A percentile compares a stretch with the other conserved stretches of the same genome.
These are phyloP conservation scores for Chlorospingus semifuscus DNA, from an alignment of 2,797 vertebrate genomes.

Conservation along the genomic window DNA sequence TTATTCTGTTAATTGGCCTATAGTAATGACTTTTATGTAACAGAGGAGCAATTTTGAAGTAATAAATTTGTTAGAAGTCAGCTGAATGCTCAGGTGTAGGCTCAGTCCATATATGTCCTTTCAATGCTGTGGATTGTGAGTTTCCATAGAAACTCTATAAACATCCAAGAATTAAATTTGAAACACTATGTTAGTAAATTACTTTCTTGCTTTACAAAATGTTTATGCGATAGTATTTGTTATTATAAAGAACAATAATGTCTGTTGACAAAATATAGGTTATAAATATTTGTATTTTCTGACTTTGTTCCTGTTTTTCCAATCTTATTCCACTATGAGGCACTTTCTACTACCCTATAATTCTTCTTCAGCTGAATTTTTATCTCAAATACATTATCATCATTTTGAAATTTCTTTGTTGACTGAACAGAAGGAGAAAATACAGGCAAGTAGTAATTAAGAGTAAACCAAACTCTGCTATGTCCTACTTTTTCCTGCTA, in stretches of 20 bases:
- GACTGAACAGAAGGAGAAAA: not conserved
- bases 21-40: not conserved
- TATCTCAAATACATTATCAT: not conserved
- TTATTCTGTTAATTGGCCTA: not conserved
- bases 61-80: not conserved
- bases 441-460: not conserved
- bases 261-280: not conserved
- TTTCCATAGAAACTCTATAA: not conserved
- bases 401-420: not conserved
- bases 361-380: not conserved
- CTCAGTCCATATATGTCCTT: not conserved
- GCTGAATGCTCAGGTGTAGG: not conserved
- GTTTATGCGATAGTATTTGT: not conserved
- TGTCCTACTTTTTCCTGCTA: not conserved
- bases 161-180: not conserved
- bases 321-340: not conserved
- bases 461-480: not conserved
- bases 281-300: not conserved
- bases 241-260: not conserved
- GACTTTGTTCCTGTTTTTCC: not conserved
- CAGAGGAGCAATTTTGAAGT: not conserved
- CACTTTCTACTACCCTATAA: not conserved
- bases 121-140: rapidly evolving
- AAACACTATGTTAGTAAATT: not conserved
- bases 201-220: not conserved